phyloP scores from a whole-genome alignment of 2,888 invertebrate genomes.

The Eulithis testata region DNA sequence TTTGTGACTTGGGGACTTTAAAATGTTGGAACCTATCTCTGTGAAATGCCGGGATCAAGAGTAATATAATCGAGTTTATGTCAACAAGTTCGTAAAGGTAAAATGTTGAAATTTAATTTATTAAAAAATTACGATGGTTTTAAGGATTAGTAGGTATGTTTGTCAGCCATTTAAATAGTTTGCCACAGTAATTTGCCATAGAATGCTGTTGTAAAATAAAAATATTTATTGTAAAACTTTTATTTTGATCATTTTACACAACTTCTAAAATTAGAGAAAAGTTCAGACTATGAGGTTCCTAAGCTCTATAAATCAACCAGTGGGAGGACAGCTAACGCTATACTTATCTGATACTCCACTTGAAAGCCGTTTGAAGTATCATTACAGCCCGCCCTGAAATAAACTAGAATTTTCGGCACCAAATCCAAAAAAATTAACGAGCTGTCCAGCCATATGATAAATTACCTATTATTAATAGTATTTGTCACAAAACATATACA shows the following conservation, averaged over 20 bases:
- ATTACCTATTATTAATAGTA: conserved; percentile 9
- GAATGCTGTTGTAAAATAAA: too few species aligned
- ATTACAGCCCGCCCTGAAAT: conserved; percentile 18
- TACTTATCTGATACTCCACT: conserved; percentile 55
- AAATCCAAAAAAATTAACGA: conserved; percentile 13
- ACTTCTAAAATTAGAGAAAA: conserved; percentile 39
- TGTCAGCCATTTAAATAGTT: not conserved
- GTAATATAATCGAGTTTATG: conserved; percentile 36
- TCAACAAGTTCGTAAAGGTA: conserved; percentile 28
- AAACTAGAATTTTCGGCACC: conserved; percentile 8
- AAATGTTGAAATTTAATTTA: conserved; percentile 2
- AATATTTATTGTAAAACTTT: too few species aligned
- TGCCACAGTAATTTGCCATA: not conserved
- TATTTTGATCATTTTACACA: not conserved
- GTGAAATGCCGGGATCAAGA: conserved; percentile 33
- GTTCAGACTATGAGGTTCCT: conserved; percentile 42
- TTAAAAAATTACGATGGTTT: not conserved
- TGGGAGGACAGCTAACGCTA: conserved; percentile 60
- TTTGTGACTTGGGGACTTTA: conserved; percentile 42
- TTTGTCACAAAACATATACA: conserved; percentile 12
- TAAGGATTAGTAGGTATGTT: not conserved
- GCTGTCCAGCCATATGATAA: conserved; percentile 10
- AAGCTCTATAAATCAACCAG: conserved; percentile 64
- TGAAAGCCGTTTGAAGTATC: conserved; percentile 30
- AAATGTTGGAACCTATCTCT: conserved; percentile 37